Conservation (phyloP, 2,888 invertebrate genomes). For the Diachrysia chrysitis region DNA sequence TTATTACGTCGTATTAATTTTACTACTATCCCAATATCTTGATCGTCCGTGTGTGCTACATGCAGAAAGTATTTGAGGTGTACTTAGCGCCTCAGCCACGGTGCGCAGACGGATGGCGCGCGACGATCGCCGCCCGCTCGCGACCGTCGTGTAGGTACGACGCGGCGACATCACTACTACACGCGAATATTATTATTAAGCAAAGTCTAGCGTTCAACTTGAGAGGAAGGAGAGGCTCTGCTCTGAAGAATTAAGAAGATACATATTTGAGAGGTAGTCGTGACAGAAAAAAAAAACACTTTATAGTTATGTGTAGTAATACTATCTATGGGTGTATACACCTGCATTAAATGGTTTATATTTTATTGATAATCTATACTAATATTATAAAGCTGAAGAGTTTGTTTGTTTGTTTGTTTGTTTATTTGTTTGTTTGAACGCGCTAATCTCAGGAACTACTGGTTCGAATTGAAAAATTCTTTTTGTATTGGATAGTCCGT, state of each 20-base stretch:
- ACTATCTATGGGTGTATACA: no score
- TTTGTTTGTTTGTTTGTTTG: no score
- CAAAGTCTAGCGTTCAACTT: conserved; percentile 26
- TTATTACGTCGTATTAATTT: no score
- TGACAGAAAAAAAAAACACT: not conserved
- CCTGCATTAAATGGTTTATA: no score
- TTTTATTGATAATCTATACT: no score
- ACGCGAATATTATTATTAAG: conserved; percentile 35
- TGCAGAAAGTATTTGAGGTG: conserved; percentile 50
- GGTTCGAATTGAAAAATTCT: no score
- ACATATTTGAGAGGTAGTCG: not conserved
- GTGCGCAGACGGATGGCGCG: conserved; percentile 27
- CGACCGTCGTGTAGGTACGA: no score
- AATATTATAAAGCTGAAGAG: no score
- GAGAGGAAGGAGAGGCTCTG: not conserved
- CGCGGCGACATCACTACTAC: conserved; percentile 6
- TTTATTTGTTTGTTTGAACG: no score
- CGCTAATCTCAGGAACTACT: no score
- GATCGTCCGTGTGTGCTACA: conserved; percentile 29
- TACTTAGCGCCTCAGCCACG: conserved; percentile 37
- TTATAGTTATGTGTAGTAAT: no score
- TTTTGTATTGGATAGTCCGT: no score
- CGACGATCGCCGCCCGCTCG: conserved; percentile 12
- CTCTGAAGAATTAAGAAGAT: not conserved
- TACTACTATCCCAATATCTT: not conserved